A percentile compares a stretch with the other conserved stretches of the same genome.
These are phyloP conservation scores for Aleiodes sp. DNA, from an alignment of 1,140 invertebrate species.

Conservation along the genomic window DNA sequence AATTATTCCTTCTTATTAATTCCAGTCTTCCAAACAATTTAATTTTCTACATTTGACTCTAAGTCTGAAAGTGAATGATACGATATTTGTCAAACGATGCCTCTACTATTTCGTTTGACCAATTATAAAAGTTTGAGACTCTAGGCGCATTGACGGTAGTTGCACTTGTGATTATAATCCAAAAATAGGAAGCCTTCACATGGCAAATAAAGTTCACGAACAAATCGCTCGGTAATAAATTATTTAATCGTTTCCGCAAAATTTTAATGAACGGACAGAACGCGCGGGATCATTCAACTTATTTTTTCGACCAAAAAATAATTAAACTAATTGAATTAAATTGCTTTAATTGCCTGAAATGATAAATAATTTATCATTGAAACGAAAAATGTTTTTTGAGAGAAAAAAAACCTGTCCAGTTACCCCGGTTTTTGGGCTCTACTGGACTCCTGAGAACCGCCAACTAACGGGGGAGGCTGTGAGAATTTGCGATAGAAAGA, in stretches of 20 bases:
- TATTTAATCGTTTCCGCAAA: no score
- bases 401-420: slow-evolving; percentile 27
- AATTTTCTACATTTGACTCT: neutral
- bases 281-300: no score
- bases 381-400: neutral
- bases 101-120: neutral
- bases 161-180: neutral
- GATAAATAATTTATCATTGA: no score
- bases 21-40: no score
- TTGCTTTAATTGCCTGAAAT: no score
- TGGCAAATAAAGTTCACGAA: no score
- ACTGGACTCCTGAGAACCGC: slow-evolving; percentile 28
- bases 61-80: neutral
- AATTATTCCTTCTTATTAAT: slow-evolving; percentile 42
- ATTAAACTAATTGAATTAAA: no score
- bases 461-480: slow-evolving; percentile 19
- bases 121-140: neutral
- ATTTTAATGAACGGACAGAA: no score
- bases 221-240: no score
- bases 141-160: neutral
- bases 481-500: slow-evolving; percentile 27
- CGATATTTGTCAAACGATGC: neutral
- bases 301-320: no score
- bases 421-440: slow-evolving; percentile 37
- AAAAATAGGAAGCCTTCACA: no score